These are phyloP conservation scores for Adela reaumurella DNA, from an alignment of 2,888 invertebrate species.

Conservation along the genomic window DNA sequence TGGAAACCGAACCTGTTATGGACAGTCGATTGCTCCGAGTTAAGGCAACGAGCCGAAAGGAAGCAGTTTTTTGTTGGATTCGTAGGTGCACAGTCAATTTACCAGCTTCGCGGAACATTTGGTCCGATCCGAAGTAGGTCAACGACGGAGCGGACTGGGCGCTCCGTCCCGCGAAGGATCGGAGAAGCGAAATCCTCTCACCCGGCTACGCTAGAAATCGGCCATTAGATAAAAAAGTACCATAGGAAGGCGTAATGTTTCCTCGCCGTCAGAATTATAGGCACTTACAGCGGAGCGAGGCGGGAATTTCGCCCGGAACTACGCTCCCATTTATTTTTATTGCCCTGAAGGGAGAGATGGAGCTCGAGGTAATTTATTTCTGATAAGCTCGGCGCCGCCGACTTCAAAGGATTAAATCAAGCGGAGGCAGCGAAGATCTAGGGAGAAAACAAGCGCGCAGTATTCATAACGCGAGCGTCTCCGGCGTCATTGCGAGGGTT, in stretches of 20 bases:
- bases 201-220: not conserved
- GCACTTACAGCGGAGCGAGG: not conserved
- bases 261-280: not conserved
- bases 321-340: not conserved
- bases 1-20: too few relatives aligned
- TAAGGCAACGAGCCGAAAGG: too few relatives aligned
- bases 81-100: too few relatives aligned
- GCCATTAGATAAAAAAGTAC: not conserved
- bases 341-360: not conserved
- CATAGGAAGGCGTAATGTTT: not conserved
- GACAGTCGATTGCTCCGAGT: too few relatives aligned
- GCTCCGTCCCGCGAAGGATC: too few relatives aligned
- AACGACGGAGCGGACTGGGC: too few relatives aligned
- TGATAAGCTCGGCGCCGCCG: not conserved
- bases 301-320: not conserved
- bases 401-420: not conserved
- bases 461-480: not conserved
- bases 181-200: not conserved
- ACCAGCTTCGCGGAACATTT: too few relatives aligned
- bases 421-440: not conserved
- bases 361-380: not conserved
- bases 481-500: too few relatives aligned
- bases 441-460: not conserved
- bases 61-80: too few relatives aligned
- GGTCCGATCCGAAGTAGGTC: too few relatives aligned